phyloP scores from a whole-genome alignment of 2,113 vertebrate genomes.

The Cervus canadensis region DNA sequence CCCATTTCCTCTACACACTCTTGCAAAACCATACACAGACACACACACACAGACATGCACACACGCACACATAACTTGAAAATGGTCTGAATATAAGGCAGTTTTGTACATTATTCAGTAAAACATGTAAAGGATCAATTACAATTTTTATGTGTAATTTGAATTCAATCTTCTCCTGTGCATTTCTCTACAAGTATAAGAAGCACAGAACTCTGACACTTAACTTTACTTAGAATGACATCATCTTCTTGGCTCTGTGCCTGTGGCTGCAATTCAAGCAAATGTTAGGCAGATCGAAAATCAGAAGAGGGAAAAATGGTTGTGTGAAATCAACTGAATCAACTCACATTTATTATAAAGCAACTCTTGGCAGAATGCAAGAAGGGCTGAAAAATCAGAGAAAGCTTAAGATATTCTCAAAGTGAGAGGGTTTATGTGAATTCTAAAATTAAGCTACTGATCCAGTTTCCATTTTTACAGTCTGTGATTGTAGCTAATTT shows the following conservation, averaged over 20 bases:
- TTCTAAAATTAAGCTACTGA: not conserved
- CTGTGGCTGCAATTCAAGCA: not conserved
- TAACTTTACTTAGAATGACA: not conserved
- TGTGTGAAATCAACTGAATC: not conserved
- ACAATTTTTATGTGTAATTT: not conserved
- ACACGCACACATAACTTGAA: not conserved
- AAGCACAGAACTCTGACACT: not conserved
- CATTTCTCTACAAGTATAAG: not conserved
- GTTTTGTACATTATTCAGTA: not conserved
- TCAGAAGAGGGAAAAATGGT: not conserved
- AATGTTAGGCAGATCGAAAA: constrained; percentile 9
- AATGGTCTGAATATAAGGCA: not conserved
- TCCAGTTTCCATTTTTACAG: not conserved
- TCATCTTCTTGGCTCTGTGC: constrained; percentile 34
- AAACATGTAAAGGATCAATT: not conserved
- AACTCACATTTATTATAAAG: not conserved
- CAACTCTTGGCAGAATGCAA: not conserved
- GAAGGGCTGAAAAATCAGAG: not conserved
- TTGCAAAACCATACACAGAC: not conserved
- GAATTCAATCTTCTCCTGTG: not conserved
- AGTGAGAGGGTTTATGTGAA: not conserved
- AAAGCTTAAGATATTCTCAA: not conserved
- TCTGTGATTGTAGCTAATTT: not conserved
- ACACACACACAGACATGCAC: not conserved
- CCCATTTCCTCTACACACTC: not conserved